Base-by-base conservation (phyloP, 1,140 invertebrate species). In the Nymphalis io region DNA sequence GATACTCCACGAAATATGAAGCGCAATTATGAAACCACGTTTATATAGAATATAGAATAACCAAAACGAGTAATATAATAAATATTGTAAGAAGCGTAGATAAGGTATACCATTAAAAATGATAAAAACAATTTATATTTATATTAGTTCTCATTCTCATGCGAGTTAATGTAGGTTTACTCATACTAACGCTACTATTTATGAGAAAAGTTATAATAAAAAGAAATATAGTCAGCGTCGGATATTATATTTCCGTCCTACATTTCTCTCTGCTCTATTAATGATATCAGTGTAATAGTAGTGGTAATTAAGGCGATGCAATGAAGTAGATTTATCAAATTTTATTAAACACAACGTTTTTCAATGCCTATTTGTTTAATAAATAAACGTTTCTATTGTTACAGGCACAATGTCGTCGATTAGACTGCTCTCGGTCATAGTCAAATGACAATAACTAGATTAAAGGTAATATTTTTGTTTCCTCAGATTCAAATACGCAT, bases 361-460 rank as follows among this genome's bases (percentile, higher is more conserved):
- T 8, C 27, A 13, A 42, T 42, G 4, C 8, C 3, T 42, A 42
- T 12, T 0, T 11, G 8, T 51, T 10, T 60, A 39, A 40, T 21
- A 20, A 48, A 64, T 42, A 46, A 64, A 20, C 33, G 18, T 23
- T 20, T 75, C 71, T 61, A 60, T 90, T 87, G 86, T 90, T 90
- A 63, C 88, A 90, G 88, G 76, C 73, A 90, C 73, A 79, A 90
- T 90, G 88, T 85, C 82, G 79, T 80, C 82, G 77, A 77, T 73
- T 82, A 87, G 77, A 83, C 81, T 82, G 81, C 81, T 73, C 63
- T 76, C 80, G 74, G 72, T 83, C 68, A 68, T 84, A 84, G 81
- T 82, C 82, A 90, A 85, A 90, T 88, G 88, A 90, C 86, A 90
- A 88, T 90, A 90, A 88, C 81, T 90, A 88, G 85, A 84, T 70